Evolutionary conservation across 1,140 invertebrate species (phyloP).

Genomic region (Euura saliciscinereae): DNA sequence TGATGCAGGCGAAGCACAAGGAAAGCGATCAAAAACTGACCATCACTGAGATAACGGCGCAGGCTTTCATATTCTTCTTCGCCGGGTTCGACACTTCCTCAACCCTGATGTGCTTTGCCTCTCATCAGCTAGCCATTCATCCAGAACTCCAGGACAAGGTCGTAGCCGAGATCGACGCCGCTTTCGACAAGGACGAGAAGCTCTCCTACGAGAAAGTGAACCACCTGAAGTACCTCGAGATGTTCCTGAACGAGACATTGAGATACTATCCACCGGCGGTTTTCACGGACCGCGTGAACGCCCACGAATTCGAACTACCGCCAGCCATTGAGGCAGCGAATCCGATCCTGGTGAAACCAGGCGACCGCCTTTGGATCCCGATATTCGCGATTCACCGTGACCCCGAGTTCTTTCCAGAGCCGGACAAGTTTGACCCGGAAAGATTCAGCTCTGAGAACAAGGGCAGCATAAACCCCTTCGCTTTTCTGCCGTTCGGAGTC

Average conservation of each 20-base stretch:
- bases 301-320: conserved; percentile 42
- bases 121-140: conserved; percentile 65
- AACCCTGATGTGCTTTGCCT: conserved; percentile 48
- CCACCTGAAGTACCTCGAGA: conserved; percentile 70
- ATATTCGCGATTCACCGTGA: conserved; percentile 60
- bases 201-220: conserved; percentile 60
- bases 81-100: conserved; percentile 50
- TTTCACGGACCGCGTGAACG: conserved; percentile 53
- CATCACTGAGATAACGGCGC: conserved; percentile 22
- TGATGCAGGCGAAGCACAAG: conserved; percentile 40
- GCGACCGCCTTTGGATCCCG: conserved; percentile 39
- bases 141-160: conserved; percentile 67
- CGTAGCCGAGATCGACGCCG: conserved; percentile 61
- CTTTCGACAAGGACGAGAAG: conserved; percentile 35
- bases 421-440: conserved; percentile 60
- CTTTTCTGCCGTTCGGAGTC: conserved; percentile 64
- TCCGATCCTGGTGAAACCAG: conserved; percentile 39
- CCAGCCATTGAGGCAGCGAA: not conserved
- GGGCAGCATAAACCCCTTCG: conserved; percentile 46
- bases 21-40: not conserved
- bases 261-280: conserved; percentile 64
- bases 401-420: conserved; percentile 50
- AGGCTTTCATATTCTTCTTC: conserved; percentile 49
- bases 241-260: conserved; percentile 63
- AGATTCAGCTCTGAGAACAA: conserved; percentile 58